A percentile compares a stretch with the other conserved stretches of the same genome.
Evolutionary conservation across 2,113 vertebrate genomes (phyloP).

Genomic region (Litocranius walleri): DNA sequence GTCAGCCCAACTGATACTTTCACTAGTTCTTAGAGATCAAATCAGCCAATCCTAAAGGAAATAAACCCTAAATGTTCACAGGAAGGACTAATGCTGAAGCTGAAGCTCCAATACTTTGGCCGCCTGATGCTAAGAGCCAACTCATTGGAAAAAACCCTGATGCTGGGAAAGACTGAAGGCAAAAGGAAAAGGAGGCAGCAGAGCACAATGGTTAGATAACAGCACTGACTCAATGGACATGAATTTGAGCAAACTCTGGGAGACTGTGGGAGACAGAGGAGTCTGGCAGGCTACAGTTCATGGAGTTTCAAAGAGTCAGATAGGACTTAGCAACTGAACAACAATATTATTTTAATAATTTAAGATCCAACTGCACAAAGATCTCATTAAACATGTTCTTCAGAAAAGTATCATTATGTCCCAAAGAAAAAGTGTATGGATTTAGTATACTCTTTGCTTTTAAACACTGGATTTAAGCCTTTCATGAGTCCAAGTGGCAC

Average conservation of each 20-base stretch:
- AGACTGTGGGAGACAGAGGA: background rate
- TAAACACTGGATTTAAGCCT: background rate
- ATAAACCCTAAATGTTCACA: background rate
- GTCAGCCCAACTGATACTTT: background rate
- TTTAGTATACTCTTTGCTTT: background rate
- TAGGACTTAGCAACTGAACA: background rate
- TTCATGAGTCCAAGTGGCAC: rapidly evolving
- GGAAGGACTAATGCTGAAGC: background rate
- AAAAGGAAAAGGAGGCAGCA: background rate
- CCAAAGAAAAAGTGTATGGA: background rate
- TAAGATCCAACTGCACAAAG: background rate
- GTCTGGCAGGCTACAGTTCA: background rate
- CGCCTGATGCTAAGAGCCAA: background rate
- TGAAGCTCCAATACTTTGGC: background rate
- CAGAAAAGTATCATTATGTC: background rate
- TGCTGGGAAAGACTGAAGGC: background rate
- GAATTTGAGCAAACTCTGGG: background rate
- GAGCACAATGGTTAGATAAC: background rate
- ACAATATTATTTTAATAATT: background rate
- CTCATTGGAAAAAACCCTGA: background rate
- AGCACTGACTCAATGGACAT: background rate
- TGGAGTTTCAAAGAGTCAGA: background rate
- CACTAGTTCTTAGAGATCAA: background rate
- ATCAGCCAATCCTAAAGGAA: background rate
- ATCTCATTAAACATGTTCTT: background rate